Base-by-base conservation (phyloP, 2,797 vertebrate species). In the Remorina albescens region DNA sequence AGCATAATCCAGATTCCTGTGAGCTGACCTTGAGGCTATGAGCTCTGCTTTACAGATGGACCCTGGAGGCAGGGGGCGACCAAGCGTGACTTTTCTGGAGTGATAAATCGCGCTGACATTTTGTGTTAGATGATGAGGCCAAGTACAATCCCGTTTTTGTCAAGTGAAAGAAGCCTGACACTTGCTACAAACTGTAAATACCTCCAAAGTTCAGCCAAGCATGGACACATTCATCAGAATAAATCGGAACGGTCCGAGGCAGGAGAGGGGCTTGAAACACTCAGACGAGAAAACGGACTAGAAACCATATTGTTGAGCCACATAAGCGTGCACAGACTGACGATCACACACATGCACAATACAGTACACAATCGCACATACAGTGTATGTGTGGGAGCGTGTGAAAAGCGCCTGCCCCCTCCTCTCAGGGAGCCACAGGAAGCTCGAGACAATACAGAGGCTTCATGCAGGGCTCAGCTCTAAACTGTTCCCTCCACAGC, bases 371-470 rank as follows among this genome's bases (percentile, higher is more conserved):
- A 34, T 49, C 56, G 19, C 70, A 69, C 71, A 65, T 54, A 72
- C 58, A 83, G 72, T 59, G 78, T 82, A 87, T 82, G 88, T 79
- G 89, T 87, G 86, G 84, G 93, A 94, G 94, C 93, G 93, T 95
- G 94, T 95, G 94, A 95, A 95, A 94, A 89, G 87, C 64, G 71
- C 60, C 66, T 36, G 88, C 90, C 90, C 93, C 91, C 93, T 94
- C 94, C 94, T 95, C 92, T 93, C 88, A 91, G 90, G 89, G 91
- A 94, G 94, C 84, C 84, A 93, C 94, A 95, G 95, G 95, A 95
- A 94, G 92, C 90, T 65, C 69, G 28, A 94, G 93, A 95, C 95
- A 95, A 95, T 95, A 92, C 91, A 53, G 91, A 93, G 92, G 93
- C 93, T 95, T 94, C 93, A 94, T 91, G 86, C 86, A 84, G 88